Conservation (phyloP, 1,140 invertebrate species). For the Drosophila pruinosa region DNA sequence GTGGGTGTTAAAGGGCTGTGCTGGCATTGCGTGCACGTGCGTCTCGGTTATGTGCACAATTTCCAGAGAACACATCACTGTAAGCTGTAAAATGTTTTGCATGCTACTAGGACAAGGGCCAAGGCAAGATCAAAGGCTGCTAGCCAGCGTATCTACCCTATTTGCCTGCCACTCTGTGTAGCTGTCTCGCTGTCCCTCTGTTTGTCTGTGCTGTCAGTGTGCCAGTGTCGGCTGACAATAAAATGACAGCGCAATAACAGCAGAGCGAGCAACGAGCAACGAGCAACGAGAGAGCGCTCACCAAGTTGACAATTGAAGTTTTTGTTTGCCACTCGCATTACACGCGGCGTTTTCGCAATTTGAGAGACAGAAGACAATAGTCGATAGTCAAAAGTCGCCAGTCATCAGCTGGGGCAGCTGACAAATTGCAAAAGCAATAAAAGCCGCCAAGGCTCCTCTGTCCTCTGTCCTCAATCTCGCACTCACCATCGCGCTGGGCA, state of each 20-base stretch:
- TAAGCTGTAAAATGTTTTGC: conserved; percentile 58
- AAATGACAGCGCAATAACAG: conserved; percentile 72
- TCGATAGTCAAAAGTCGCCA: conserved; percentile 23
- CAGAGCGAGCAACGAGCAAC: too few relatives aligned
- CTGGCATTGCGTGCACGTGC: conserved; percentile 64
- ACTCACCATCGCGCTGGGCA: neutral
- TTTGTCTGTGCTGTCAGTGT: conserved; percentile 6
- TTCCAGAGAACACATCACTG: conserved; percentile 16
- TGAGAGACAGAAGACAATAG: conserved; percentile 21
- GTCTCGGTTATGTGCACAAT: conserved; percentile 31
- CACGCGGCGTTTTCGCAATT: conserved; percentile 61
- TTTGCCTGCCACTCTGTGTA: neutral
- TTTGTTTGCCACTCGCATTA: conserved; percentile 55
- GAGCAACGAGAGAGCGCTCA: conserved; percentile 32
- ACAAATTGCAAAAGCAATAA: conserved; percentile 65
- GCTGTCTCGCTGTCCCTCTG: neutral
- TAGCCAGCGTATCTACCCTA: neutral
- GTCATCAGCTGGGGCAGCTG: conserved; percentile 24
- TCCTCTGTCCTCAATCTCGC: neutral
- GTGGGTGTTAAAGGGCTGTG: conserved; percentile 28
- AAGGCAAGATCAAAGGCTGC: conserved; percentile 57
- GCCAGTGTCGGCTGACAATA: conserved; percentile 45
- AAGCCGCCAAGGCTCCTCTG: conserved; percentile 16
- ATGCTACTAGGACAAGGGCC: conserved; percentile 45
- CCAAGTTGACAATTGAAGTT: conserved; percentile 63